phyloP scores from a whole-genome alignment of 1,140 invertebrate genomes.

The Rhopalosiphum padi region DNA sequence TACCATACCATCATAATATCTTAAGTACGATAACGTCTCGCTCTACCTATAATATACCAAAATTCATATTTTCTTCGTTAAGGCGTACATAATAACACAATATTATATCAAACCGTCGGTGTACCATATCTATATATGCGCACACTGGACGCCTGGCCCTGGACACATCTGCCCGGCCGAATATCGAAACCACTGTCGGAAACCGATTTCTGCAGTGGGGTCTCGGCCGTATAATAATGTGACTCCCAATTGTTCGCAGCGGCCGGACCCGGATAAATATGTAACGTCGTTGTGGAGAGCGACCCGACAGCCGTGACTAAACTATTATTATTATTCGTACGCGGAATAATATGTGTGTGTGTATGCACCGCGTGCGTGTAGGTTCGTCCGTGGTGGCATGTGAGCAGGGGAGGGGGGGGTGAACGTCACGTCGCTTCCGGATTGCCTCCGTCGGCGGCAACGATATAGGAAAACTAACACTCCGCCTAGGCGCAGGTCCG shows the following conservation, averaged over 20 bases:
- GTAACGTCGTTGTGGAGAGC: background rate
- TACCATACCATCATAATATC: too few species aligned
- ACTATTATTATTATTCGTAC: slow-evolving; percentile 9
- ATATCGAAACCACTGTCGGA: too few species aligned
- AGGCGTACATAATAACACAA: too few species aligned
- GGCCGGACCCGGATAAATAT: background rate
- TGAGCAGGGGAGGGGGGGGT: background rate
- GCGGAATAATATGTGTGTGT: background rate
- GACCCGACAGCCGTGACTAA: slow-evolving; percentile 9
- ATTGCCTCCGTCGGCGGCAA: background rate
- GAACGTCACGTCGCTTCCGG: slow-evolving; percentile 32
- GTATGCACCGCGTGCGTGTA: background rate
- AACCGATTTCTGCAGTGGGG: too few species aligned
- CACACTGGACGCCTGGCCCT: too few species aligned
- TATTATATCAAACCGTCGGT: too few species aligned
- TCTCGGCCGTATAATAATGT: too few species aligned
- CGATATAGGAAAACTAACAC: slow-evolving; percentile 13
- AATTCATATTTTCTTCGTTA: too few species aligned
- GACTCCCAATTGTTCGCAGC: background rate
- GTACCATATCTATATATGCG: too few species aligned
- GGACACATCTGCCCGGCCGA: too few species aligned
- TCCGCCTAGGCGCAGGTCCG: background rate
- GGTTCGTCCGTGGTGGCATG: background rate
- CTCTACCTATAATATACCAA: too few species aligned
- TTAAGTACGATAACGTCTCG: too few species aligned